These are phyloP conservation scores for Chrysopilus asiliformis DNA, from an alignment of 2,888 invertebrate species.

Conservation along the genomic window DNA sequence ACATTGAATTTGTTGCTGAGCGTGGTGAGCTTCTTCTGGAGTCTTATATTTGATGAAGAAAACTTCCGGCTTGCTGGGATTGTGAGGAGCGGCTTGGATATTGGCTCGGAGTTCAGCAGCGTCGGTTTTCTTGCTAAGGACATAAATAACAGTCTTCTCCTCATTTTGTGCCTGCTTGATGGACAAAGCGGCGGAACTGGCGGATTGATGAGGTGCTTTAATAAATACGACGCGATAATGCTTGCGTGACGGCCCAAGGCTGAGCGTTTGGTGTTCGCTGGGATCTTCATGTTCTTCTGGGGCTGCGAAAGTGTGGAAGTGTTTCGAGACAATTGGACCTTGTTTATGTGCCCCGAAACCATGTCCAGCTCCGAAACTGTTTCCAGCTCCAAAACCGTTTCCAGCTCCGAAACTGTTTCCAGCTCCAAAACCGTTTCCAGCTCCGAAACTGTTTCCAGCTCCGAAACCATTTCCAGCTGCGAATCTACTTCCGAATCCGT, in stretches of 20 bases:
- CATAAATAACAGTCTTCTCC: conserved; percentile 36
- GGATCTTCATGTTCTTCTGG: conserved; percentile 12
- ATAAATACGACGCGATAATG: conserved; percentile 36
- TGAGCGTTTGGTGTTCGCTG: conserved; percentile 8
- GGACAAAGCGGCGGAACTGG: conserved; percentile 25
- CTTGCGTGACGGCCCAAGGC: conserved; percentile 30
- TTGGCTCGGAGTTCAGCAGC: conserved; percentile 27
- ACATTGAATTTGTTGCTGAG: no score
- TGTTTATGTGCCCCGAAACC: no score
- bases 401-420: no score
- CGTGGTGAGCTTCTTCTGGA: no score
- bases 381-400: no score
- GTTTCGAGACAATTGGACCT: conserved; percentile 15
- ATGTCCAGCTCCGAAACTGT: no score
- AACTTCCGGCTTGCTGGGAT: conserved; percentile 34
- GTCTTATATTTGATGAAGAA: conserved; percentile 38
- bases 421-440: no score
- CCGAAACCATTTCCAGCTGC: no score
- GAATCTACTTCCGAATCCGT: no score
- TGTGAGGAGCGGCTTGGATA: conserved; percentile 26
- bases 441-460: no score
- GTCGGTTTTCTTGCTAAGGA: conserved; percentile 31
- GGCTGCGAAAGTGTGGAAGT: conserved; percentile 17
- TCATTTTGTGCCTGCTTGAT: conserved; percentile 26
- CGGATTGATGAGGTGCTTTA: conserved; percentile 28